These are phyloP conservation scores for Petrocephalus microphthalmus DNA, from an alignment of 2,113 vertebrate species.

Conservation along the genomic window DNA sequence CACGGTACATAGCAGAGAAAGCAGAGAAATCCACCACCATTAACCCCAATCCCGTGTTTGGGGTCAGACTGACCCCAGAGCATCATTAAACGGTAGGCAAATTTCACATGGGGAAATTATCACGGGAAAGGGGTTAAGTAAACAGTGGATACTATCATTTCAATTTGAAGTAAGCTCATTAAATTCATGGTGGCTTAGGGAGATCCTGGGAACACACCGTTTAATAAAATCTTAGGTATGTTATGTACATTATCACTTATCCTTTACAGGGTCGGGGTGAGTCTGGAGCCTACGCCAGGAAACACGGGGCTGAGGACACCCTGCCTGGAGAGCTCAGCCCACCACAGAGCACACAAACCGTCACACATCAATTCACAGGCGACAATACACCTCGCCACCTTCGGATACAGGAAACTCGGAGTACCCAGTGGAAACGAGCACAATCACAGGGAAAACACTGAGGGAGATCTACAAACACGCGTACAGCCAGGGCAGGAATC, in stretches of 20 bases:
- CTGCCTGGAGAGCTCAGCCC: not conserved
- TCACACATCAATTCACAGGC: not conserved
- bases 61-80: no score
- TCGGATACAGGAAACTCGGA: not conserved
- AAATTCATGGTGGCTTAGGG: not conserved
- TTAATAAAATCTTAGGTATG: not conserved
- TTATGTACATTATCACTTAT: not conserved
- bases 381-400: not conserved
- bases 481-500: not conserved
- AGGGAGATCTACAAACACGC: not conserved
- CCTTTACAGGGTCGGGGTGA: not conserved
- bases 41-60: no score
- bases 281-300: not conserved
- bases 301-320: not conserved
- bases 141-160: conserved; percentile 14
- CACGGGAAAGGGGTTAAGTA: no score
- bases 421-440: not conserved
- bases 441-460: not conserved
- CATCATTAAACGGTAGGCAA: no score
- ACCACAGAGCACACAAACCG: not conserved
- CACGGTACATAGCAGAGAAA: no score
- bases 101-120: no score
- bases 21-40: not conserved
- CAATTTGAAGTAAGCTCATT: conserved; percentile 15
- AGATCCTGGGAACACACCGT: not conserved